Evolutionary conservation across 2,888 invertebrate species (phyloP).

Genomic region (Drosophila putrida): DNA sequence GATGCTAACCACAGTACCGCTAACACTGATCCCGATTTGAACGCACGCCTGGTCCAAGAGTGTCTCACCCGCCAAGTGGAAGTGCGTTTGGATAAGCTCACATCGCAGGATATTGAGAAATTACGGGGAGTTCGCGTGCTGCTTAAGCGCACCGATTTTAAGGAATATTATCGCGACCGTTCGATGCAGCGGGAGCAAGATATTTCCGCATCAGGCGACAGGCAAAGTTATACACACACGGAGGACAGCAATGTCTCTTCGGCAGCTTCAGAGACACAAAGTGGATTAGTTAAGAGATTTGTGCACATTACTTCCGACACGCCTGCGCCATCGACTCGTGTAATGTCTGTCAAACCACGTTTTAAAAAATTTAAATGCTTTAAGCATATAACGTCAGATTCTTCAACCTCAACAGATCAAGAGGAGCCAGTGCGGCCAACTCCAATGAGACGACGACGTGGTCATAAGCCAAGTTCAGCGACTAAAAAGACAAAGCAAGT

Average conservation of each 20-base stretch:
- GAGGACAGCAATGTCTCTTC: slow-evolving; percentile 52
- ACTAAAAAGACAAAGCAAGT: slow-evolving; percentile 42
- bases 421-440: slow-evolving; percentile 42
- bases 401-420: slow-evolving; percentile 63
- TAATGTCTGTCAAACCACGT: slow-evolving; percentile 1
- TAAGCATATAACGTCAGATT: slow-evolving; percentile 61
- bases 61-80: slow-evolving; percentile 48
- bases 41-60: slow-evolving; percentile 48
- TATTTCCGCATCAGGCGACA: slow-evolving; percentile 7
- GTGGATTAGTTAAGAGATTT: slow-evolving; percentile 25
- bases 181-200: background rate
- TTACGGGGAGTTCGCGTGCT: slow-evolving; percentile 64
- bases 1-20: background rate
- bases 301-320: slow-evolving; percentile 70
- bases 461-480: slow-evolving; percentile 2
- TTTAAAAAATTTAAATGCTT: slow-evolving; percentile 37
- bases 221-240: slow-evolving; percentile 24
- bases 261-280: slow-evolving; percentile 24
- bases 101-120: slow-evolving; percentile 47
- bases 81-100: slow-evolving; percentile 50
- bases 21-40: background rate
- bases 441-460: slow-evolving; percentile 29
- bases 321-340: slow-evolving; percentile 2
- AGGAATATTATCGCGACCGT: slow-evolving; percentile 35
- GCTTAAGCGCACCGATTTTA: slow-evolving; percentile 61